Evolutionary conservation across 2,888 invertebrate species (phyloP), one percentile per base, ranked within the genome.

Genomic region (Myopa testacea): DNA sequence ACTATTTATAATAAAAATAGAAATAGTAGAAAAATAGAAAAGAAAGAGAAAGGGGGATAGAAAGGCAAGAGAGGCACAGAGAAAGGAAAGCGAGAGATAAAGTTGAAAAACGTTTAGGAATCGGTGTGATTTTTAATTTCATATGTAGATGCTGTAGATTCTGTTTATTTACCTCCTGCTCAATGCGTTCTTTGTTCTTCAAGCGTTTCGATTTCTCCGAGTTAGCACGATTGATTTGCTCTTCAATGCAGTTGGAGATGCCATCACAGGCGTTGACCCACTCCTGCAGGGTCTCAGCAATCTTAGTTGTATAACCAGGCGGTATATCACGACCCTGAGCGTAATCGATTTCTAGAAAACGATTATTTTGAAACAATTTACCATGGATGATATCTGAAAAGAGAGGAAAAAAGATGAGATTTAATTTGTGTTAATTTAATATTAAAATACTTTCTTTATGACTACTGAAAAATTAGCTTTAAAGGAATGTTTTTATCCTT

Each of bases 311-410:
- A 86, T 97, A 96, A 74, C 94, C 95, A 0, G 94, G 92, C 55
- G 95, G 92, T 50, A 98, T 97, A 86, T 99, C 98, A 26, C 98
- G 92, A 0, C 98, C 98, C 55, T 98, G 93, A 0, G 98, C 97
- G 84, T 95, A 97, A 88, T 98, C 98, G 0, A 98, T 94, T 90
- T 98, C 98, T 58, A 98, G 91, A 81, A 95, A 94, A 83, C 95
- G 95, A 88, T 97, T 96, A 86, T 96, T 96, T 88, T 98, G 98
- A 89, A 98, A 98, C 81, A 99, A 90, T 90, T 98, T 98, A 3
- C 98, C 98, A 83, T 96, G 96, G 83, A 98, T 97, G 82, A 98
- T 96, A 88, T 97, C 96, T 93, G 89, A 78, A 76, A 26, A 75
- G 65, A 68, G 60, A 58, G 37, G 40, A 10, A 58, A 26, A 26